These are phyloP conservation scores for Perdix hodgsoniae DNA, from an alignment of 2,797 vertebrate genomes.

Conservation along the genomic window DNA sequence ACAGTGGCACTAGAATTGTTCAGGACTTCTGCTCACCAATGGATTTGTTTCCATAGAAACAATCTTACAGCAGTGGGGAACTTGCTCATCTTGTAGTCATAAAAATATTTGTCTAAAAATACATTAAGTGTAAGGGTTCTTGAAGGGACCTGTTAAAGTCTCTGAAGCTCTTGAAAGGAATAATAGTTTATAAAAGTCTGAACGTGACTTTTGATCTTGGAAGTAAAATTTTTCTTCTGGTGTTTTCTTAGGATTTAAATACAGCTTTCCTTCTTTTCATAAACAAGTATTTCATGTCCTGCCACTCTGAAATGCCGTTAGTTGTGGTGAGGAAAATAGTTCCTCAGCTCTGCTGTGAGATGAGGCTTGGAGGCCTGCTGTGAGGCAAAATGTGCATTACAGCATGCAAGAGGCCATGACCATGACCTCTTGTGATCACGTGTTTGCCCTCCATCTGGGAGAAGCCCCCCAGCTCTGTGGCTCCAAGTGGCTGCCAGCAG, in stretches of 20 bases:
- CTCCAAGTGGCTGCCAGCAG: not conserved
- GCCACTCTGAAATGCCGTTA: not conserved
- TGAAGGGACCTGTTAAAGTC: slow-evolving; percentile 19
- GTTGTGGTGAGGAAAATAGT: not conserved
- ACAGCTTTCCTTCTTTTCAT: not conserved
- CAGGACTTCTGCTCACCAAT: slow-evolving; percentile 27
- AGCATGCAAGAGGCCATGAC: not conserved
- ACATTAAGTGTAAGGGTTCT: slow-evolving; percentile 44
- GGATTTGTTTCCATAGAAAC: slow-evolving; percentile 67
- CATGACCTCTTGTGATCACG: not conserved
- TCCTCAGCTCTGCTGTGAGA: not conserved
- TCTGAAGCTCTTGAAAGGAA: not conserved
- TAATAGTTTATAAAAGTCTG: not conserved
- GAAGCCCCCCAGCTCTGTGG: not conserved
- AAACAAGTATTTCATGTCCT: not conserved
- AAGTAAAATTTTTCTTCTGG: not conserved
- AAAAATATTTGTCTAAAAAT: slow-evolving; percentile 73
- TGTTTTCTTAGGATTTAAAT: not conserved
- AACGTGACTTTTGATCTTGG: not conserved
- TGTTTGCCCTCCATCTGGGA: rapidly evolving
- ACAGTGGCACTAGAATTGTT: slow-evolving; percentile 25
- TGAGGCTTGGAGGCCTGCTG: not conserved
- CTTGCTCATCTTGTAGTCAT: slow-evolving; percentile 35
- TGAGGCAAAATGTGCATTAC: not conserved
- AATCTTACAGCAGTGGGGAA: not conserved